Evolutionary conservation across 2,888 invertebrate genomes (phyloP).

Genomic region (Punctoribates punctum): DNA sequence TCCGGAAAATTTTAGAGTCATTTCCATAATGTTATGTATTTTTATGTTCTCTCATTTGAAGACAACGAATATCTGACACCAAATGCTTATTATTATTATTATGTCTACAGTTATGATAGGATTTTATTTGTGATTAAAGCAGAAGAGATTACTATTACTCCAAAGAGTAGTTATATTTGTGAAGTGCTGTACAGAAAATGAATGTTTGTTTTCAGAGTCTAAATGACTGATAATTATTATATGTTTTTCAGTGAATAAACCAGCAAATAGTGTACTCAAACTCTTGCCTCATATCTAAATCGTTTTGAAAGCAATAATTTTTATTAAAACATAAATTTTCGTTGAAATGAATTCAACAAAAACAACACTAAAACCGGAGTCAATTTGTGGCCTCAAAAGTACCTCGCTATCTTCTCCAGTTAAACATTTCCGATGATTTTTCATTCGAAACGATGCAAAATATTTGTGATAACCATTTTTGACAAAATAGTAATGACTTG

Average conservation of each 20-base stretch:
- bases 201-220: not conserved
- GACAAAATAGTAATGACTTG: not conserved
- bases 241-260: not conserved
- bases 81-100: not conserved
- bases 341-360: not conserved
- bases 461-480: no score
- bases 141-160: no score
- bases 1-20: not conserved
- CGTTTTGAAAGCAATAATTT: conserved; percentile 5
- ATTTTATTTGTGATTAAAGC: no score
- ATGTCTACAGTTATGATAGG: not conserved
- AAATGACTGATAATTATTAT: not conserved
- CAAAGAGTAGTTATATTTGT: no score
- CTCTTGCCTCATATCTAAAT: not conserved
- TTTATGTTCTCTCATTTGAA: not conserved
- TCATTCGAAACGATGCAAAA: no score
- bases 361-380: not conserved
- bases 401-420: no score
- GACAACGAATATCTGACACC: not conserved
- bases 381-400: no score
- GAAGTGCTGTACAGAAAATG: not conserved
- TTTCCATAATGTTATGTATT: not conserved
- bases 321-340: conserved; percentile 9
- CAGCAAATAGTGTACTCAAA: not conserved
- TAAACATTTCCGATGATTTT: no score